A percentile compares a stretch with the other conserved stretches of the same genome.
Conservation (phyloP, 2,797 vertebrate genomes). For the Chiropotes sagulatus region DNA sequence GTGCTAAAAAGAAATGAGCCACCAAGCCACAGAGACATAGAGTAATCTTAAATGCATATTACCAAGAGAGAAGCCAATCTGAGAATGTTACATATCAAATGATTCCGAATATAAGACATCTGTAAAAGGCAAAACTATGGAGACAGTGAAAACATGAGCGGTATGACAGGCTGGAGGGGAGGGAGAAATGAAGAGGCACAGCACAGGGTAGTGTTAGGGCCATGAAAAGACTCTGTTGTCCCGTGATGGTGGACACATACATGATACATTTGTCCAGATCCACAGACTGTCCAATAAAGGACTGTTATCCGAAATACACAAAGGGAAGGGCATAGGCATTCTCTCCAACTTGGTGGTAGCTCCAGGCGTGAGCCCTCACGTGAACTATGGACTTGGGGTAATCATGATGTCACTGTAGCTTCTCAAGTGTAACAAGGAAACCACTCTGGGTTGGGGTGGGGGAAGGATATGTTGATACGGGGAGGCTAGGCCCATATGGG, state of each 20-base stretch:
- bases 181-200: not conserved
- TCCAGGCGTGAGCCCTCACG: not conserved
- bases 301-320: too few species aligned
- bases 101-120: not conserved
- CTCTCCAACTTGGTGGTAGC: too few species aligned
- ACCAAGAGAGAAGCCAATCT: not conserved
- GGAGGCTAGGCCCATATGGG: not conserved
- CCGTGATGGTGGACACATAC: not conserved
- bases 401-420: not conserved
- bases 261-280: not conserved
- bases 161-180: not conserved
- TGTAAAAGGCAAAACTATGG: not conserved
- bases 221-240: not conserved
- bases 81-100: not conserved
- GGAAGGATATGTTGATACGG: not conserved
- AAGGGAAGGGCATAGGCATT: too few species aligned
- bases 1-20: not conserved
- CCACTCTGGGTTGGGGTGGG: not conserved
- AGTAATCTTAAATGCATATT: not conserved
- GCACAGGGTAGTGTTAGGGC: not conserved
- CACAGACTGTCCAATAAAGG: not conserved
- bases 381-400: not conserved
- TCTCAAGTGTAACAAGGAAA: not conserved
- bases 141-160: not conserved
- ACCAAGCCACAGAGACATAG: not conserved